Percentiles rank a stretch among this genome's conserved stretches.
These are phyloP conservation scores for Drosophila baimaii DNA, from an alignment of 1,140 invertebrate genomes.

Conservation along the genomic window DNA sequence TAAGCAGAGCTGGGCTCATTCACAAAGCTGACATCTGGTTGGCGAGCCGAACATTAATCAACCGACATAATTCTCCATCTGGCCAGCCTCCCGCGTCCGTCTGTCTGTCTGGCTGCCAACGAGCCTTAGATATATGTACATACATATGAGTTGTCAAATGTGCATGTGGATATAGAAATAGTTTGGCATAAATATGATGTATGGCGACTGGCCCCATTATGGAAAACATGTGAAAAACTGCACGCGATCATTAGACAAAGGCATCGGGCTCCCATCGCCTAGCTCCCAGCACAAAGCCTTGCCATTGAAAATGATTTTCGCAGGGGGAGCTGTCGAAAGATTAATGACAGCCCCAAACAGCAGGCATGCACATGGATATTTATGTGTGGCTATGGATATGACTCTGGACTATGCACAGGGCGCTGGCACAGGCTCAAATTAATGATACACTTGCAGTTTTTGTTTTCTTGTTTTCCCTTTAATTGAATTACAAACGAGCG, in stretches of 20 bases:
- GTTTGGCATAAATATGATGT: conserved; percentile 83
- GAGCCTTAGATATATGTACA: conserved; percentile 45
- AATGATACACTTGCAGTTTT: conserved; percentile 77
- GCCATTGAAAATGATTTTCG: conserved; percentile 78
- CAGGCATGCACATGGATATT: conserved; percentile 66
- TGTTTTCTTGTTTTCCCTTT: conserved; percentile 63
- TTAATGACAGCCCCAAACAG: conserved; percentile 77
- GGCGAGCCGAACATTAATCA: conserved; percentile 67
- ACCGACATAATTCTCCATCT: conserved; percentile 64
- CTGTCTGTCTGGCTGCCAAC: conserved; percentile 12
- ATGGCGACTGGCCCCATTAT: conserved; percentile 65
- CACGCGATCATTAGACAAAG: conserved; percentile 80
- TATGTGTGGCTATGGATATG: conserved; percentile 28
- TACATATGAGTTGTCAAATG: conserved; percentile 43
- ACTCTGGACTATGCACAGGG: conserved; percentile 28
- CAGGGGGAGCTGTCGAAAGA: conserved; percentile 66
- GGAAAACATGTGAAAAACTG: conserved; percentile 75
- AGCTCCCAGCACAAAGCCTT: conserved; percentile 64
- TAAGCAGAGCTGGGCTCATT: conserved; percentile 55
- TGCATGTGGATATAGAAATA: conserved; percentile 64
- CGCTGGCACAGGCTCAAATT: conserved; percentile 65
- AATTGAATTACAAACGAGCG: conserved; percentile 69
- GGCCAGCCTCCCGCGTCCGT: conserved; percentile 42
- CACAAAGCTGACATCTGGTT: conserved; percentile 71
- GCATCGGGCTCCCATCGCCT: conserved; percentile 29